Base-by-base conservation (phyloP, 1,140 invertebrate species). In the Rhizoglyphus robini region DNA sequence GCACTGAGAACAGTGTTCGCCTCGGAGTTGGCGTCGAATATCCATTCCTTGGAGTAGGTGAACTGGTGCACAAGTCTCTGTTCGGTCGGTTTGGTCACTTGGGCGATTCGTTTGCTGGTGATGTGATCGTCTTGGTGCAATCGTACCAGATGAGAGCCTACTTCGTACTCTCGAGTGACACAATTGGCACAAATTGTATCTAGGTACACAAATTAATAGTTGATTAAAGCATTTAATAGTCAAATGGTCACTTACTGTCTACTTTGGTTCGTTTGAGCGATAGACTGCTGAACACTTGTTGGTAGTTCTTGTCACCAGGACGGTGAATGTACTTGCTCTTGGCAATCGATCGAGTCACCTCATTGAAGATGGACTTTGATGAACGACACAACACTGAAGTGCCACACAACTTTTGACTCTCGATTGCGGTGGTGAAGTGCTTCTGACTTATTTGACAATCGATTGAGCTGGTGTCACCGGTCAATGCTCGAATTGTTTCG, bases 341-440 rank as follows among this genome's bases (percentile, higher is more conserved):
- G 61, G 48, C 30, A 63, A 47, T 31, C 27, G 61, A 47, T 13
- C n/a, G n/a, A n/a, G n/a, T n/a, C n/a, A n/a, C n/a, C n/a, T n/a
- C n/a, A n/a, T n/a, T 23, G 38, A 71, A 65, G 18, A 67, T 51
- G 31, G 65, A 30, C 46, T 65, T 54, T 25, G 58, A 58, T 20
- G 70, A 70, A 25, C 80, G 71, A 64, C 82, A 76, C 18, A 82
- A 69, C 32, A 76, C 72, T 3, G 80, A 82, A 4, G 80, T 82
- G 1, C 80, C 80, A 54, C 81, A 71, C 70, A 82, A 82, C 67
- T 79, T 80, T 13, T 81, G 71, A 58, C 79, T 77, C 3, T 80
- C 81, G 3, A 82, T 79, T 25, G 75, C 76, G 5, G 72, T 74
- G 5, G 81, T 70, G 70, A 82, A 82, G 59, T 79, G 76, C 15